Percentiles rank a stretch among this genome's conserved stretches.
phyloP scores from a whole-genome alignment of 2,113 vertebrate species.

The Rattus rattus region DNA sequence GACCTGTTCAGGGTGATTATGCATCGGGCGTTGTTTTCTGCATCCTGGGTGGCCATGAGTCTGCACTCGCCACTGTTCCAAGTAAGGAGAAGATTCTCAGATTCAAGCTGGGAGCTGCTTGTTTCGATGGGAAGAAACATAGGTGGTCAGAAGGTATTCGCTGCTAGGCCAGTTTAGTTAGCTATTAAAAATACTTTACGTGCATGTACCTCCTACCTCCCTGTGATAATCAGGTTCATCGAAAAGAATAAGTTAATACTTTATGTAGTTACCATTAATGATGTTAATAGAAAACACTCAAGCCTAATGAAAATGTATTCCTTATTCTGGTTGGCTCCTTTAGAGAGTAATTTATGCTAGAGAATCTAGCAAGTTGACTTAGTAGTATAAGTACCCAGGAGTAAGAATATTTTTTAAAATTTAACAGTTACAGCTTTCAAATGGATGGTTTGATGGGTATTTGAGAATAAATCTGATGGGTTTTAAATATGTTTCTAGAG shows the following conservation, averaged over 20 bases:
- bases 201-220: background rate
- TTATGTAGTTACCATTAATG: background rate
- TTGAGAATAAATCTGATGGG: slow-evolving; percentile 16
- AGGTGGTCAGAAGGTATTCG: too few species aligned
- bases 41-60: too few species aligned
- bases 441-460: slow-evolving; percentile 4
- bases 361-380: background rate
- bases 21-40: background rate
- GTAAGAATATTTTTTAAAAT: slow-evolving; percentile 1
- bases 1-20: background rate
- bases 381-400: background rate
- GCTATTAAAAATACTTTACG: background rate
- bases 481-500: background rate
- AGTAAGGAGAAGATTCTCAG: background rate
- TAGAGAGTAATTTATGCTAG: slow-evolving; percentile 16
- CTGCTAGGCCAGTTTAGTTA: background rate
- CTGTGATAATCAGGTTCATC: background rate
- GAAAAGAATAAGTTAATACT: background rate
- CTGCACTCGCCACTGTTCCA: background rate
- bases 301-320: background rate
- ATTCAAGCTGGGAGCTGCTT: background rate
- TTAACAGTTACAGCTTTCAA: background rate
- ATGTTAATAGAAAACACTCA: background rate
- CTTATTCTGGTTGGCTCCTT: slow-evolving; percentile 20
- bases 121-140: background rate